Base-by-base conservation (phyloP, 2,113 vertebrate genomes). In the Phocoena phocoena region DNA sequence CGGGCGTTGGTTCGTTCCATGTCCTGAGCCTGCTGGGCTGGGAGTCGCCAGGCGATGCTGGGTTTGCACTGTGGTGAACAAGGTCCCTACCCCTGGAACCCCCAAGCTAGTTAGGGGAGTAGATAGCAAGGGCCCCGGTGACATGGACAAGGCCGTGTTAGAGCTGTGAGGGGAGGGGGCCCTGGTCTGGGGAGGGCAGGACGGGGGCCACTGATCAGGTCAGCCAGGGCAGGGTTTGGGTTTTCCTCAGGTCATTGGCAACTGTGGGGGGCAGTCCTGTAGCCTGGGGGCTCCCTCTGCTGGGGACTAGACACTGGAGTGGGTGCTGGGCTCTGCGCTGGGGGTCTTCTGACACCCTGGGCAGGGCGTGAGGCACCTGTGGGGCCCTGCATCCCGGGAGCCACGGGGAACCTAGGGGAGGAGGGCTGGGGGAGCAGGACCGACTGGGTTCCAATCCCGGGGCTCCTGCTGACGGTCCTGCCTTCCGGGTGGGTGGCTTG, bases 41-140 rank as follows among this genome's bases (percentile, higher is more conserved):
- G 33, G 18, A 2, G 38, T 62, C 13, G 6, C 23, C 5, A 33
- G 41, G 13, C 3, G 7, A n/a, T 33, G n/a, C 25, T 3, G 9
- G 25, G 21, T 50, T 12, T 4, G 1, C 1, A 2, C 20, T 31
- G 10, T 38, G 21, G 25, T 41, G 13, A 81, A 10, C 10, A 2
- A 41, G 82, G 28, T 41, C 6, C 0, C 12, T 65, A 26, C 18
- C 4, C 41, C 13, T 7, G 6, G 20, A 41, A 20, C 36, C 14
- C 79, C 58, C 58, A 26, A 60, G 21, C 25, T 33, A 8, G 9
- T 55, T n/a, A 13, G 91, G 50, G 71, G 26, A 18, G 5, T 20
- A 6, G 17, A 8, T 50, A 28, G 18, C 41, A 2, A 11, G 58
- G 21, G 12, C 10, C 15, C 41, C 14, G 26, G 31, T 38, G 53